A percentile compares a stretch with the other conserved stretches of the same genome.
These are phyloP conservation scores for Andricus grossulariae DNA, from an alignment of 1,140 invertebrate species.

Conservation along the genomic window DNA sequence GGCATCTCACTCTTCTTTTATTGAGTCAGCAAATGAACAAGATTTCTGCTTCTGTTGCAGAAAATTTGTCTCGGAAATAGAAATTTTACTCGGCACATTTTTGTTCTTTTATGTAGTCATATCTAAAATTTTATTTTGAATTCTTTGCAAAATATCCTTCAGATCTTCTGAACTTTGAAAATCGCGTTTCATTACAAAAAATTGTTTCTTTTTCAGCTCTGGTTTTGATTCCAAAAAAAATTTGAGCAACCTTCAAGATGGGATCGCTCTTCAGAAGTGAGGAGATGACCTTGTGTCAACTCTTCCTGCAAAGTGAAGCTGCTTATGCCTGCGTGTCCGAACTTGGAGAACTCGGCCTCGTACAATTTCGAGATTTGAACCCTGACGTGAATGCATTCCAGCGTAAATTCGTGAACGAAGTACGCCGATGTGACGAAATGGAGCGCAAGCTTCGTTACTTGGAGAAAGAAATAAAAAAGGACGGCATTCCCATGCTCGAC, in stretches of 20 bases:
- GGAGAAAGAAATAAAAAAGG: slow-evolving; percentile 98
- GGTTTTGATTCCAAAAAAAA: slow-evolving; percentile 18
- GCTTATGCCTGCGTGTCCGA: slow-evolving; percentile 95
- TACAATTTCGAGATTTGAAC: slow-evolving; percentile 95
- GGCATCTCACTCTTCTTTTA: too few species aligned
- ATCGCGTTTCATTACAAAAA: background rate
- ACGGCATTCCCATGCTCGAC: slow-evolving; percentile 97
- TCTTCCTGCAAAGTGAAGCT: slow-evolving; percentile 94
- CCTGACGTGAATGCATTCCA: slow-evolving; percentile 97
- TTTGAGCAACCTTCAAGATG: slow-evolving; percentile 73
- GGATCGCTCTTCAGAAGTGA: slow-evolving; percentile 91
- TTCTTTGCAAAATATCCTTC: too few species aligned
- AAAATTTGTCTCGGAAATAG: too few species aligned
- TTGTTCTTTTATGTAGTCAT: too few species aligned
- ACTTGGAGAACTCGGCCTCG: slow-evolving; percentile 93
- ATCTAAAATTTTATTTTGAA: too few species aligned
- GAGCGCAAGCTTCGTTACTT: slow-evolving; percentile 95
- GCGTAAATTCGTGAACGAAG: slow-evolving; percentile 96
- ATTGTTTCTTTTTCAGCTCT: slow-evolving; percentile 1
- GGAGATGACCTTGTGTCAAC: slow-evolving; percentile 93
- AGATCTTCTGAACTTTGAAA: too few species aligned
- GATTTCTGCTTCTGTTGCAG: too few species aligned
- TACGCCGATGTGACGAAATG: slow-evolving; percentile 96
- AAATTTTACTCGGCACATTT: too few species aligned
- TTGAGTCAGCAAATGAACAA: too few species aligned